phyloP scores from a whole-genome alignment of 2,888 invertebrate genomes.

The Lochmaea crataegi region DNA sequence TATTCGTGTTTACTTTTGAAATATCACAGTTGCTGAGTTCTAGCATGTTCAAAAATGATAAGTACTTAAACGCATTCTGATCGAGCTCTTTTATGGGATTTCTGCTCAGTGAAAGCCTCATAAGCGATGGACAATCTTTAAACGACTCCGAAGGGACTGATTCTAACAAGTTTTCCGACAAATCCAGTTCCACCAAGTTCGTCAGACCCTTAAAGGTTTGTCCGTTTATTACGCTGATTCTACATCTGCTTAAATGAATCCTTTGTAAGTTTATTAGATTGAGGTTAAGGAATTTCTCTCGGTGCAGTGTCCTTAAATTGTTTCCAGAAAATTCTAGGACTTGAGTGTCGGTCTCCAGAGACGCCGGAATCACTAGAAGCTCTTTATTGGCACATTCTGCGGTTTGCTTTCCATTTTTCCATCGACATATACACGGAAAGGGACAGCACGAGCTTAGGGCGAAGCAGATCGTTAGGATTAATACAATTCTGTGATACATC shows the following conservation, averaged over 20 bases:
- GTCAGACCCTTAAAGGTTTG: constrained; percentile 86
- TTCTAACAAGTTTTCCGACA: constrained; percentile 83
- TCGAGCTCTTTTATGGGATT: constrained; percentile 84
- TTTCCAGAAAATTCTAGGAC: constrained; percentile 89
- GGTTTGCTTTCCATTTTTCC: constrained; percentile 93
- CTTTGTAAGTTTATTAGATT: constrained; percentile 88
- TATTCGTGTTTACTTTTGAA: constrained; percentile 79
- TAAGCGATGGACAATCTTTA: constrained; percentile 81
- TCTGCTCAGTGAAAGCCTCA: constrained; percentile 83
- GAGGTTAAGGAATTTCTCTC: constrained; percentile 82
- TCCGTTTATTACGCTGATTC: constrained; percentile 81
- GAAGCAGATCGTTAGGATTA: constrained; percentile 28
- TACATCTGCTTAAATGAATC: constrained; percentile 83
- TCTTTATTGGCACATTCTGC: constrained; percentile 87
- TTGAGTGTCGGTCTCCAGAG: constrained; percentile 86
- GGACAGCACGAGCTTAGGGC: constrained; percentile 42
- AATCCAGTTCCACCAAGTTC: constrained; percentile 89
- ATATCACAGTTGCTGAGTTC: constrained; percentile 87
- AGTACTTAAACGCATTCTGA: constrained; percentile 78
- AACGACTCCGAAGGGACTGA: constrained; percentile 84
- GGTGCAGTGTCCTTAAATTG: constrained; percentile 80
- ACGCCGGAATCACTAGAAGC: constrained; percentile 80
- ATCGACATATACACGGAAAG: constrained; percentile 82
- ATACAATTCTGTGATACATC: constrained; percentile 32
- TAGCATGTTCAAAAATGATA: constrained; percentile 81